Conservation (phyloP, 2,113 vertebrate species). For the Centropus unirufus region DNA sequence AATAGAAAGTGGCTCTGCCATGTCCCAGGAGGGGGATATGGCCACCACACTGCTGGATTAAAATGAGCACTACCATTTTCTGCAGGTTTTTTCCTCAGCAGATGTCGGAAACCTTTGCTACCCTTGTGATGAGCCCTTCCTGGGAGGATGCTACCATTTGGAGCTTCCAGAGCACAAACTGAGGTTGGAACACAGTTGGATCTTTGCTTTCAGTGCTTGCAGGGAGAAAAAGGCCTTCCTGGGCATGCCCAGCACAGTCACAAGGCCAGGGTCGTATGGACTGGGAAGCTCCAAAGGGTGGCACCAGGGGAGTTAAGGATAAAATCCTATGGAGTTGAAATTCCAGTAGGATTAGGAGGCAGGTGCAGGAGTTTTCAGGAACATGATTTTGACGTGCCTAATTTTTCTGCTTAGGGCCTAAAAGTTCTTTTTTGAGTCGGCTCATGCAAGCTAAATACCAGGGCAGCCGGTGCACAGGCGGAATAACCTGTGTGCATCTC, state of each 20-base stretch:
- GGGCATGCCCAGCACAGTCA: background rate
- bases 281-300: background rate
- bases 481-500: background rate
- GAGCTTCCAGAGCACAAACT: background rate
- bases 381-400: background rate
- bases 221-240: background rate
- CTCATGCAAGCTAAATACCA: background rate
- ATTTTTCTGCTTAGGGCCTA: background rate
- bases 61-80: background rate
- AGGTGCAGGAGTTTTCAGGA: background rate
- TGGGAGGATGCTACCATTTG: background rate
- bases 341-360: background rate
- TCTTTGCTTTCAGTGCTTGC: background rate
- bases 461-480: background rate
- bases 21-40: background rate
- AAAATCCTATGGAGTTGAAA: background rate
- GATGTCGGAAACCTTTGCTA: background rate
- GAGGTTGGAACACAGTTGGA: background rate
- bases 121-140: background rate
- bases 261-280: rapidly evolving
- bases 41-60: background rate
- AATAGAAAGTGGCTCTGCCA: background rate
- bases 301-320: background rate
- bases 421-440: background rate
- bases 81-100: background rate